Conservation (phyloP, 2,113 vertebrate species). For the Ginglymostoma cirratum region DNA sequence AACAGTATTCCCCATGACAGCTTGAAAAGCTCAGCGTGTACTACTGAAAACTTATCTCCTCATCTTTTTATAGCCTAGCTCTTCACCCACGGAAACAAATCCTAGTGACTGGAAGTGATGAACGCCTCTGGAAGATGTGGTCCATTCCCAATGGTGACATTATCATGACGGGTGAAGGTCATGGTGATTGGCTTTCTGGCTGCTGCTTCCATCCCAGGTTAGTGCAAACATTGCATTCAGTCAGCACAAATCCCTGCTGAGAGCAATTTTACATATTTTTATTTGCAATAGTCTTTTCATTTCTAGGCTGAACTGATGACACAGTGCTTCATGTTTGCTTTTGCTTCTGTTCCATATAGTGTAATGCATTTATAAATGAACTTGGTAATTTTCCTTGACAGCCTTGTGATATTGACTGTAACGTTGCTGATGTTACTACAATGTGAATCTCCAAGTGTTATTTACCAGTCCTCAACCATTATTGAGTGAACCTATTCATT, state of each 20-base stretch:
- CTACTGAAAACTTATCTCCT: not conserved
- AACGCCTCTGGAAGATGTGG: slow-evolving; percentile 65
- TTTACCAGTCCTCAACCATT: not conserved
- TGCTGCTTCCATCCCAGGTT: slow-evolving; percentile 70
- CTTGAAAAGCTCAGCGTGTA: not conserved
- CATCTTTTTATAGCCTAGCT: slow-evolving; percentile 47
- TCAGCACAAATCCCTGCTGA: slow-evolving; percentile 32
- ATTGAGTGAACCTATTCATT: not conserved
- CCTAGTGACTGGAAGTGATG: slow-evolving; percentile 57
- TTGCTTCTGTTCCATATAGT: slow-evolving; percentile 37
- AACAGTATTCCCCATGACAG: not conserved
- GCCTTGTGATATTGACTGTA: slow-evolving; percentile 45
- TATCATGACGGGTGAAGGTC: slow-evolving; percentile 60
- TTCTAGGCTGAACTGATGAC: slow-evolving; percentile 42
- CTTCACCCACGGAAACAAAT: slow-evolving; percentile 56
- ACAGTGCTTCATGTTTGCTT: slow-evolving; percentile 40
- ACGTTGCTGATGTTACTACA: slow-evolving; percentile 51
- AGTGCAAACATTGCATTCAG: slow-evolving; percentile 43
- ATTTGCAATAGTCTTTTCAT: slow-evolving; percentile 38
- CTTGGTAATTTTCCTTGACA: slow-evolving; percentile 43
- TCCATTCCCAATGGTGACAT: slow-evolving; percentile 56
- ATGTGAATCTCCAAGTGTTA: slow-evolving; percentile 39
- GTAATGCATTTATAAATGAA: slow-evolving; percentile 44
- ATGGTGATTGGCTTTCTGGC: slow-evolving; percentile 66
- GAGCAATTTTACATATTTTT: slow-evolving; percentile 19